These are phyloP conservation scores for Ametastegia equiseti DNA, from an alignment of 2,888 invertebrate species.

Conservation along the genomic window DNA sequence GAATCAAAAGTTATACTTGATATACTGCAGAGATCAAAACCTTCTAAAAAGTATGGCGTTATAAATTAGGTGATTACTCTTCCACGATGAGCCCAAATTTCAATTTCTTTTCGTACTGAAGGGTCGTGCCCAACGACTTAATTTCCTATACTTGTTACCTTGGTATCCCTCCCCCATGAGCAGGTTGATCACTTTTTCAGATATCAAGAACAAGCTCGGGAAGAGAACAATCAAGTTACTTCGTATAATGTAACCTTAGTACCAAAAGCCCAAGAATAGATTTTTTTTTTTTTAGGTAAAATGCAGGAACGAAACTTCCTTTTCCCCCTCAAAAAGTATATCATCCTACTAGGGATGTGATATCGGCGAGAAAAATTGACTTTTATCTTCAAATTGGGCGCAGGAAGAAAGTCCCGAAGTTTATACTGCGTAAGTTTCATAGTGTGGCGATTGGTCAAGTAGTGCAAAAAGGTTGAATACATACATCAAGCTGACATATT, in stretches of 20 bases:
- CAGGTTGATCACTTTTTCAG: background rate
- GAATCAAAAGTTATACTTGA: background rate
- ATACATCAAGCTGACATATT: too few species aligned
- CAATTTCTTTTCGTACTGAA: background rate
- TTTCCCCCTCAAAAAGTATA: background rate
- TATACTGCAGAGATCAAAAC: background rate
- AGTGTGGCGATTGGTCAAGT: background rate
- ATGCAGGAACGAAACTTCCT: background rate
- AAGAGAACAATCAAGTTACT: background rate
- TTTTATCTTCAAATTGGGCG: background rate
- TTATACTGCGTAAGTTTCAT: background rate
- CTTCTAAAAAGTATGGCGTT: background rate
- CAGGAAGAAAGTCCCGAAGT: background rate
- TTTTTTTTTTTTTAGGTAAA: background rate
- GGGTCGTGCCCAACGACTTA: background rate
- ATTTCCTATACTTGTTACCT: constrained; percentile 12
- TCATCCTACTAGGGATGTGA: background rate
- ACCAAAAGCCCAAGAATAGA: background rate
- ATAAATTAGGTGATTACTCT: background rate
- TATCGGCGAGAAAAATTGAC: background rate
- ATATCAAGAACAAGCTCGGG: background rate
- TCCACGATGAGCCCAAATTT: constrained; percentile 1
- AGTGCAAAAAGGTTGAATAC: background rate
- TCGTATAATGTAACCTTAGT: background rate
- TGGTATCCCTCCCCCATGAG: background rate